phyloP scores from a whole-genome alignment of 1,140 invertebrate species.

The Ridgeia piscesae region DNA sequence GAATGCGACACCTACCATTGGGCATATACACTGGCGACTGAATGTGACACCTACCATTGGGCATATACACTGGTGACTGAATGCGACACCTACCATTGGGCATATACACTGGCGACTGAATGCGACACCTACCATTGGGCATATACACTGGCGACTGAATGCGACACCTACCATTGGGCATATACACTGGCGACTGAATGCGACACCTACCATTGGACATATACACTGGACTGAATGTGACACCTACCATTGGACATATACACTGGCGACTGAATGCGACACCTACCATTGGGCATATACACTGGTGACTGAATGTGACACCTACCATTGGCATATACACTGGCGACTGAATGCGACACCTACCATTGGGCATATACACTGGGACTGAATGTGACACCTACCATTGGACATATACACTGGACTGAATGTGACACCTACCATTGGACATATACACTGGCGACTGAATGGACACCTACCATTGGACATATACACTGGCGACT shows the following conservation, averaged over 20 bases:
- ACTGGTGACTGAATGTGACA: slow-evolving; percentile 80
- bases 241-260: slow-evolving; percentile 87
- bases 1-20: slow-evolving; percentile 80
- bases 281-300: slow-evolving; percentile 90
- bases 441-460: slow-evolving; percentile 91
- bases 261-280: slow-evolving; percentile 83
- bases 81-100: slow-evolving; percentile 79
- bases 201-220: slow-evolving; percentile 81
- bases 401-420: slow-evolving; percentile 95
- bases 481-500: slow-evolving; percentile 93
- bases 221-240: slow-evolving; percentile 82
- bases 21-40: slow-evolving; percentile 90
- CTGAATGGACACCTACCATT: slow-evolving; percentile 81
- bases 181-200: slow-evolving; percentile 90
- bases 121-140: slow-evolving; percentile 81
- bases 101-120: slow-evolving; percentile 92
- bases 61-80: slow-evolving; percentile 91
- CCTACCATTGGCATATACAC: slow-evolving; percentile 94
- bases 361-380: slow-evolving; percentile 95
- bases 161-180: slow-evolving; percentile 81
- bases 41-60: slow-evolving; percentile 84
- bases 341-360: slow-evolving; percentile 76
- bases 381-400: slow-evolving; percentile 73
- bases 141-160: slow-evolving; percentile 91
- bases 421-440: slow-evolving; percentile 74